Conservation (phyloP, 2,888 invertebrate species). For the Heliothis peltigera region DNA sequence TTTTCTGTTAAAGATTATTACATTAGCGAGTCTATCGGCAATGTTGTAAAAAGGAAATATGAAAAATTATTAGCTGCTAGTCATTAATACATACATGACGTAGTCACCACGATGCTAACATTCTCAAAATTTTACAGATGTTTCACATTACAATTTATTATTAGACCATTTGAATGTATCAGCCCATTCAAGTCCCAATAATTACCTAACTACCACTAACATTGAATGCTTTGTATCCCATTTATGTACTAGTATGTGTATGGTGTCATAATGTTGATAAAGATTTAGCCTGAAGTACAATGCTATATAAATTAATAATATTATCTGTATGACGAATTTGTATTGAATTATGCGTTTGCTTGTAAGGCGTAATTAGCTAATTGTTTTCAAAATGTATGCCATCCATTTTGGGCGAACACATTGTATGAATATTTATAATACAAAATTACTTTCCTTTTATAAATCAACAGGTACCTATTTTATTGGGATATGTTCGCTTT, state of each 20-base stretch:
- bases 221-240: background rate
- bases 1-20: too few species aligned
- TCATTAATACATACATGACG: too few species aligned
- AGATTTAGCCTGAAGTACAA: slow-evolving; percentile 8
- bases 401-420: background rate
- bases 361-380: slow-evolving; percentile 2
- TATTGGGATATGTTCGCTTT: background rate
- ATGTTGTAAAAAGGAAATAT: too few species aligned
- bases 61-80: too few species aligned
- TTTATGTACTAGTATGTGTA: slow-evolving; percentile 9
- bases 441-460: background rate
- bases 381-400: slow-evolving; percentile 4
- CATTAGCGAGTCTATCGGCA: too few species aligned
- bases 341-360: slow-evolving; percentile 9
- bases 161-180: background rate
- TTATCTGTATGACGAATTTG: slow-evolving; percentile 12
- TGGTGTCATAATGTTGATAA: slow-evolving; percentile 25
- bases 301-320: slow-evolving; percentile 23
- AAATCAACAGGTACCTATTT: background rate
- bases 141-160: background rate
- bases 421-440: background rate
- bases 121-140: background rate
- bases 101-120: background rate
- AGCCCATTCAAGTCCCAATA: background rate
- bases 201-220: background rate